Evolutionary conservation across 2,888 invertebrate species (phyloP), one percentile per base, ranked within the genome.

Genomic region (Idaea straminata): DNA sequence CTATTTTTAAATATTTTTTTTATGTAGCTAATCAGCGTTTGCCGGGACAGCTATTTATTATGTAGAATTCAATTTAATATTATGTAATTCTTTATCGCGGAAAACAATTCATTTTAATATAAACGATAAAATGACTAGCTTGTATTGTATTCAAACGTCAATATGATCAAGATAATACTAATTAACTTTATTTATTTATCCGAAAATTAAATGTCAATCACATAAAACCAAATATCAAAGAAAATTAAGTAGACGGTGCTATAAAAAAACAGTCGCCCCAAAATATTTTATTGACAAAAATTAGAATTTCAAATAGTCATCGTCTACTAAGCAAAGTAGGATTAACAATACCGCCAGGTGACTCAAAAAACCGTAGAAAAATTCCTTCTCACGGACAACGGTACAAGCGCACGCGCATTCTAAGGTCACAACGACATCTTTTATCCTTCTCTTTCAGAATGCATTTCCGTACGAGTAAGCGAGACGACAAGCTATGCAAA

Each of bases 321-420:
- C 25, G 25, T 25, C 25, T 25, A 2, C 34, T 61, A 16, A 62
- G 60, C 69, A 76, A 79, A 78, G 74, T 66, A 77, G 75, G 78
- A 79, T 80, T 65, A 61, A 83, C 78, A 80, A 83, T 82, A 82
- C 80, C 71, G 79, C 79, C 84, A 83, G 82, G 81, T 82, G 82
- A 80, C 79, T 77, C 77, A 75, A 78, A 74, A 81, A 81, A 80
- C 77, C 79, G 78, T 77, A 84, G 81, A 84, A 85, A 87, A 90
- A 91, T 90, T 85, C 86, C 89, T 88, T 88, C 89, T 88, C 88
- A 88, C 89, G 87, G 84, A 77, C 87, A 88, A 89, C 88, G 87
- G 89, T 88, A 88, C 75, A 80, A 79, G 77, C 85, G 85, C 87
- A 86, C 85, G 86, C 87, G 88, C 89, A 87, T 81, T 66, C 80